These are phyloP conservation scores for Pseudeuparius sepicola DNA, from an alignment of 2,888 invertebrate species.

Conservation along the genomic window DNA sequence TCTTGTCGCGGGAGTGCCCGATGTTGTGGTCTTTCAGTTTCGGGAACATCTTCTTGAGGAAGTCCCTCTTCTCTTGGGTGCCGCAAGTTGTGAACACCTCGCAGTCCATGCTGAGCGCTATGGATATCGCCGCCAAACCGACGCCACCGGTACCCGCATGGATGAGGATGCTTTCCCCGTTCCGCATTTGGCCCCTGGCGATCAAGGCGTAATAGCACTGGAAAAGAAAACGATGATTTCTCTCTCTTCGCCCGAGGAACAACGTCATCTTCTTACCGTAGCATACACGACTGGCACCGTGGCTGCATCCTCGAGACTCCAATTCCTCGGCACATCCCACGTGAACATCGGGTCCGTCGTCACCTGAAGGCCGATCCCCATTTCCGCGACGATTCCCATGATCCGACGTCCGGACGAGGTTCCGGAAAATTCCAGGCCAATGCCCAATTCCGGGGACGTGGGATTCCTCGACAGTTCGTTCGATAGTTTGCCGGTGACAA, in stretches of 20 bases:
- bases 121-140: conserved; percentile 87
- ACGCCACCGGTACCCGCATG: conserved; percentile 61
- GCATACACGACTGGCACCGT: conserved; percentile 55
- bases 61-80: conserved; percentile 71
- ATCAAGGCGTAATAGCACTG: conserved; percentile 27
- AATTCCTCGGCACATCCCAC: conserved; percentile 44
- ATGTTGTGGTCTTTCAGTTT: conserved; percentile 61
- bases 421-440: conserved; percentile 77
- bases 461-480: conserved; percentile 84
- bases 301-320: conserved; percentile 55
- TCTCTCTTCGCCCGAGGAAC: no score
- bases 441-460: conserved; percentile 72
- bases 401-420: conserved; percentile 33
- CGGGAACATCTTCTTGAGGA: conserved; percentile 74
- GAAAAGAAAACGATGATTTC: no score
- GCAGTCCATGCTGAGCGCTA: conserved; percentile 77
- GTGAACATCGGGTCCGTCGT: conserved; percentile 39
- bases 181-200: conserved; percentile 20
- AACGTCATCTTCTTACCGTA: no score
- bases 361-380: conserved; percentile 31
- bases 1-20: conserved; percentile 78
- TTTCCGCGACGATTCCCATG: conserved; percentile 46
- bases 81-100: conserved; percentile 86
- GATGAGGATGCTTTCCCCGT: conserved; percentile 25
- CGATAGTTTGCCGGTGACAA: conserved; percentile 86